These are phyloP conservation scores for Sylvicola fuscatus DNA, from an alignment of 2,888 invertebrate genomes.

Conservation along the genomic window DNA sequence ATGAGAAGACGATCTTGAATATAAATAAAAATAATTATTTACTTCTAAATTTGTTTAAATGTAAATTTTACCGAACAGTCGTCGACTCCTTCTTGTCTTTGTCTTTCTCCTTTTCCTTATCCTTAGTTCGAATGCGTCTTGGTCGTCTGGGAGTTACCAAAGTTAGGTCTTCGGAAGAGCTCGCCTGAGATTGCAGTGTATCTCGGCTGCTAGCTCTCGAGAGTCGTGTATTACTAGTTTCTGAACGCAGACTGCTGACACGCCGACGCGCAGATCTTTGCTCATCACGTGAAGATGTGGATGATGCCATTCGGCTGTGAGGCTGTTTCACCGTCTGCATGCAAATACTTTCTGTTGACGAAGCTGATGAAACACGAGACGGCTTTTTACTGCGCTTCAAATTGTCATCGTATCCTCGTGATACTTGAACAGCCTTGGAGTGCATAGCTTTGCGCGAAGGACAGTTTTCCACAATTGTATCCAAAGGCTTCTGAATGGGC, in stretches of 20 bases:
- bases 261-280: background rate
- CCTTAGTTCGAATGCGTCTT: slow-evolving; percentile 6
- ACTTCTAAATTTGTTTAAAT: too few relatives aligned
- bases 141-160: slow-evolving; percentile 10
- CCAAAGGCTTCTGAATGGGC: slow-evolving; percentile 19
- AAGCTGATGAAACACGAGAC: slow-evolving; percentile 8
- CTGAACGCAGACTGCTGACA: background rate
- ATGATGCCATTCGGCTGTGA: too few relatives aligned
- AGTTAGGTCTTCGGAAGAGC: slow-evolving; percentile 30
- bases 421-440: slow-evolving; percentile 7
- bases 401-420: slow-evolving; percentile 5
- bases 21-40: too few relatives aligned
- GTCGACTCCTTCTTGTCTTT: slow-evolving; percentile 1
- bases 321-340: too few relatives aligned
- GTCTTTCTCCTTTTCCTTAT: slow-evolving; percentile 5
- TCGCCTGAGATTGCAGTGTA: slow-evolving; percentile 26
- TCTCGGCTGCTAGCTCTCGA: slow-evolving; percentile 30
- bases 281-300: background rate
- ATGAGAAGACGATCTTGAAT: too few relatives aligned
- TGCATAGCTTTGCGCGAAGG: slow-evolving; percentile 6
- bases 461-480: slow-evolving; percentile 22
- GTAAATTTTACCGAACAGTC: background rate
- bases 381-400: slow-evolving; percentile 3
- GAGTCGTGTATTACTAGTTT: slow-evolving; percentile 13
- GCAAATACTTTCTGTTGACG: slow-evolving; percentile 9